Percentiles rank a stretch among this genome's conserved stretches.
These are phyloP conservation scores for Apotomis betuletana DNA, from an alignment of 2,888 invertebrate species.

Conservation along the genomic window DNA sequence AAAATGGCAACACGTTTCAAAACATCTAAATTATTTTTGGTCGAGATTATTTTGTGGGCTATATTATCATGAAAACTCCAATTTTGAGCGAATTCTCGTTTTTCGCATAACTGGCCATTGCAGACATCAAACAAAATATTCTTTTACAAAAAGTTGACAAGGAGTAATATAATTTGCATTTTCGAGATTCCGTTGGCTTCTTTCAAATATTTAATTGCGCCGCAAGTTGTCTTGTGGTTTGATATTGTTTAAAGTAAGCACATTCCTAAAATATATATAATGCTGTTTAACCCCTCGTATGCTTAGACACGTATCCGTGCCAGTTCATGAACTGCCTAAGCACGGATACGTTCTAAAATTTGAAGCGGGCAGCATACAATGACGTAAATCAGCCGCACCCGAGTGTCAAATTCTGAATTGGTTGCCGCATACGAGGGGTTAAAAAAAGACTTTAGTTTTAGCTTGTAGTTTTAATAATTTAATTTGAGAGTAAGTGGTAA, in stretches of 20 bases:
- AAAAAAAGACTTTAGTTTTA: no score
- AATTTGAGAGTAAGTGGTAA: no score
- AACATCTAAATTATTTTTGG: neutral
- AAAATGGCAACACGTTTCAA: neutral
- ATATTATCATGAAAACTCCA: neutral
- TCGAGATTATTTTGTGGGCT: conserved; percentile 4
- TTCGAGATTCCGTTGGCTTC: conserved; percentile 7
- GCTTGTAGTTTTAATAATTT: no score
- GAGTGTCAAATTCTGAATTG: no score
- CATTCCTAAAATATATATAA: neutral
- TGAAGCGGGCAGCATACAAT: no score
- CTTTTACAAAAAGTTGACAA: conserved; percentile 13
- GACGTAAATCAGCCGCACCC: no score
- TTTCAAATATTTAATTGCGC: neutral
- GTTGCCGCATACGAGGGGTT: no score
- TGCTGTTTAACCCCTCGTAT: no score
- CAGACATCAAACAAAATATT: conserved; percentile 14
- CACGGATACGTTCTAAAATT: no score
- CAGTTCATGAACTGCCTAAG: no score
- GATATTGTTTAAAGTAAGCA: neutral
- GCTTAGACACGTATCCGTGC: no score
- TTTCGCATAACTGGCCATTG: neutral
- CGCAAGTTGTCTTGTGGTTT: neutral
- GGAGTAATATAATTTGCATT: conserved; percentile 7
- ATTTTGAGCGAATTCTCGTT: neutral